phyloP scores from a whole-genome alignment of 2,888 invertebrate genomes.

The Odontocerum albicorne region DNA sequence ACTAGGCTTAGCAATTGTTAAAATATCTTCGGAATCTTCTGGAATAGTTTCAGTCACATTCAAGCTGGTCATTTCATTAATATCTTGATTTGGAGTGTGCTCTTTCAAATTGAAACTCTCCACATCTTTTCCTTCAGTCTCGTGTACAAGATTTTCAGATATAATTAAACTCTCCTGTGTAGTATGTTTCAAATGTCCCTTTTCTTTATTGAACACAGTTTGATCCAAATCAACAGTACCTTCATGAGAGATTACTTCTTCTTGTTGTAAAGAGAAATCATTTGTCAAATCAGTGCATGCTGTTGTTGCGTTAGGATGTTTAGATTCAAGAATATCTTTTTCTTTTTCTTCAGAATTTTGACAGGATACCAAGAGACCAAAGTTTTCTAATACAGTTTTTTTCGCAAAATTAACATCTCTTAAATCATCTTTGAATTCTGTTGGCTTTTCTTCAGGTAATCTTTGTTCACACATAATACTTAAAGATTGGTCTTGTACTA shows the following conservation, averaged over 20 bases:
- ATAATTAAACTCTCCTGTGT: conserved; percentile 52
- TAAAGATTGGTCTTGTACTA: conserved; percentile 48
- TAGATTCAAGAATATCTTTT: conserved; percentile 44
- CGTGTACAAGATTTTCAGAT: conserved; percentile 51
- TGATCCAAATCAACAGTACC: conserved; percentile 47
- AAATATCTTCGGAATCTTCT: conserved; percentile 37
- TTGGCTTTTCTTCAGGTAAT: conserved; percentile 51
- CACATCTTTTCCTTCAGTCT: conserved; percentile 47
- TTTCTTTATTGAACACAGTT: conserved; percentile 43
- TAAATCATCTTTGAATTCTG: conserved; percentile 41
- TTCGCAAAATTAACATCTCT: conserved; percentile 45
- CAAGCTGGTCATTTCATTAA: conserved; percentile 23
- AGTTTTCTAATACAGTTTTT: conserved; percentile 46
- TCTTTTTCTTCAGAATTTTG: conserved; percentile 51
- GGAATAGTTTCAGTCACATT: conserved; percentile 38
- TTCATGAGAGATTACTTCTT: conserved; percentile 37
- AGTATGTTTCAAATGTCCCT: conserved; percentile 44
- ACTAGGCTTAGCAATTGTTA: conserved; percentile 27
- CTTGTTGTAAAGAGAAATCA: conserved; percentile 38
- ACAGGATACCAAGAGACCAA: conserved; percentile 46
- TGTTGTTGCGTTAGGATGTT: conserved; percentile 46
- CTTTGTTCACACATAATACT: conserved; percentile 47
- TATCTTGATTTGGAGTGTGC: conserved; percentile 26
- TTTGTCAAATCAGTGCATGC: conserved; percentile 45
- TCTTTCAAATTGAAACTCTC: conserved; percentile 33